These are phyloP conservation scores for Boleophthalmus pectinirostris DNA, from an alignment of 2,113 vertebrate species.

Conservation along the genomic window DNA sequence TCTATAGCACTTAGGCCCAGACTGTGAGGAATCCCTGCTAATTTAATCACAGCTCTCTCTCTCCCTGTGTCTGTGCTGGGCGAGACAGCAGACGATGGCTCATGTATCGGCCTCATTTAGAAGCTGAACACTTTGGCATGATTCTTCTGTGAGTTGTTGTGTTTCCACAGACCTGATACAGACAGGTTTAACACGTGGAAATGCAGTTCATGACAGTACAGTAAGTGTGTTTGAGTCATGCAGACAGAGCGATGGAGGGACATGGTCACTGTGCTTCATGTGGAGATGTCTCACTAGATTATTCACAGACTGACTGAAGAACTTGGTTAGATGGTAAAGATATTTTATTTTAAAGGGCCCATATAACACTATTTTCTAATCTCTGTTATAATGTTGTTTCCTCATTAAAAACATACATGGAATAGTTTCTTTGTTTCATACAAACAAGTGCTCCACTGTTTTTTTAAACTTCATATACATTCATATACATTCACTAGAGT, in stretches of 20 bases:
- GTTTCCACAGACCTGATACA: constrained; percentile 11
- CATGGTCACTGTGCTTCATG: constrained; percentile 39
- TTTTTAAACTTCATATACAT: no score
- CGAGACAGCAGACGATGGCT: constrained; percentile 17
- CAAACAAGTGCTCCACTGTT: no score
- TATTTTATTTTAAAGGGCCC: no score
- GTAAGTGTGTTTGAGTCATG: constrained; percentile 33
- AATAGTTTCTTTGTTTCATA: no score
- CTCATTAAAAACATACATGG: no score
- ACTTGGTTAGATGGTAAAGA: neutral
- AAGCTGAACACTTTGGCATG: constrained; percentile 22
- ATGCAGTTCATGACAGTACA: constrained; percentile 26
- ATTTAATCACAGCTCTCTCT: neutral
- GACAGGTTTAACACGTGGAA: constrained; percentile 19
- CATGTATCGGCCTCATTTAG: constrained; percentile 33
- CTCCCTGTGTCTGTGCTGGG: constrained; percentile 11
- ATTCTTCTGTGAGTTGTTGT: constrained; percentile 12
- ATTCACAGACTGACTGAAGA: constrained; percentile 41
- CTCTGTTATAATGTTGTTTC: no score
- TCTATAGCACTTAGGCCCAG: neutral
- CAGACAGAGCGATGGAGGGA: constrained; percentile 26
- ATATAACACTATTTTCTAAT: no score
- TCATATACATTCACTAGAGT: no score
- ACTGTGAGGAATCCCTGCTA: constrained; percentile 7
- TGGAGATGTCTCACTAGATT: constrained; percentile 52